Conservation (phyloP, 64 coral and sea anemone species). For the Montipora capricornis region DNA sequence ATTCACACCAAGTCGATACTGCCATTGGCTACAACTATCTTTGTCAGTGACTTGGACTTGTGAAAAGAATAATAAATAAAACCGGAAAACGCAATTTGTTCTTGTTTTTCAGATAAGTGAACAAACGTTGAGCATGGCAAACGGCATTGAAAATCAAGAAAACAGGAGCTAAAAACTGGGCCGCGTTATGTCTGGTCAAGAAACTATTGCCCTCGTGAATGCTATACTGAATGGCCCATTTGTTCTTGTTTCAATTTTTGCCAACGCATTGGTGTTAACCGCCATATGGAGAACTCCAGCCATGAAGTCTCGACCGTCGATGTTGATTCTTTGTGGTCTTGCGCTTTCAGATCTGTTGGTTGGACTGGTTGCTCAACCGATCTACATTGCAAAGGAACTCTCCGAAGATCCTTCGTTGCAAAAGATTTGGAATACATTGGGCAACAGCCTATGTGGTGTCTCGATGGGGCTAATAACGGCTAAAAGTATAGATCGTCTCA, state of each 20-base stretch:
- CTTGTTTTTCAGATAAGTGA: neutral
- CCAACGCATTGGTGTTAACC: slow-evolving; percentile 21
- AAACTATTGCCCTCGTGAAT: neutral
- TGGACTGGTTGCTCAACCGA: slow-evolving; percentile 37
- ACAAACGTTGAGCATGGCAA: neutral
- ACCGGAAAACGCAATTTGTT: neutral
- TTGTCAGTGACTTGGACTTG: neutral
- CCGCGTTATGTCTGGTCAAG: neutral
- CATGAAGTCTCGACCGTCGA: neutral
- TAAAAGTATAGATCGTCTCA: slow-evolving; percentile 38
- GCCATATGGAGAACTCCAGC: neutral
- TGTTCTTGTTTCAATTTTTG: neutral
- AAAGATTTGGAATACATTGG: neutral
- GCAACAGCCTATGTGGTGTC: neutral
- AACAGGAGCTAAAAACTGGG: too few relatives aligned
- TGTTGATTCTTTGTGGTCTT: slow-evolving; percentile 29
- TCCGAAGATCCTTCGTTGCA: neutral
- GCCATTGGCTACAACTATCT: neutral
- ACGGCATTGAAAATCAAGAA: neutral
- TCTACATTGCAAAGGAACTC: neutral
- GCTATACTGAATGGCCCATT: neutral
- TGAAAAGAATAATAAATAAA: neutral
- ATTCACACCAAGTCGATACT: neutral
- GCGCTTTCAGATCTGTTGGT: slow-evolving; percentile 46
- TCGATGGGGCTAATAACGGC: slow-evolving; percentile 1